phyloP scores from a whole-genome alignment of 2,888 invertebrate genomes.

The Ariolimax columbianus region DNA sequence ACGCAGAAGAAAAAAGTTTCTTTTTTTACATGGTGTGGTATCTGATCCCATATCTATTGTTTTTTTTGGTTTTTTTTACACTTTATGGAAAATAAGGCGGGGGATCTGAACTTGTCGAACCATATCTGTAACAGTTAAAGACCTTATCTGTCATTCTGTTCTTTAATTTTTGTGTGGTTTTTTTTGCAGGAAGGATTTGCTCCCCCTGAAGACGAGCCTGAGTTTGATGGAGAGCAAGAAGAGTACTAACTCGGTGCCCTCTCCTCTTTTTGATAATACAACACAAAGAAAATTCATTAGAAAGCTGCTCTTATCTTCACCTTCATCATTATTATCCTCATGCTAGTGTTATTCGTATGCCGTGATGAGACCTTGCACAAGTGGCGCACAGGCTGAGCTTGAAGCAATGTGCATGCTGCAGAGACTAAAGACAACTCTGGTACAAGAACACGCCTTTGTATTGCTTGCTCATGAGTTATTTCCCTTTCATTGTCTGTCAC shows the following conservation, averaged over 20 bases:
- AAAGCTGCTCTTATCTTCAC: conserved; percentile 30
- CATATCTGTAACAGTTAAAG: too few species aligned
- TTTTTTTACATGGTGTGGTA: too few species aligned
- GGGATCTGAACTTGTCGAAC: too few species aligned
- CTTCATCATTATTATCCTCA: background rate
- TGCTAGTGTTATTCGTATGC: too few species aligned
- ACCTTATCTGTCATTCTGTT: too few species aligned
- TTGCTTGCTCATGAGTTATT: background rate
- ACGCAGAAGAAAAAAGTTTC: too few species aligned
- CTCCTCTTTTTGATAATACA: background rate
- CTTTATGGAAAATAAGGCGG: too few species aligned
- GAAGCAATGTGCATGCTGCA: background rate
- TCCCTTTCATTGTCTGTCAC: background rate
- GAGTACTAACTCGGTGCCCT: conserved; percentile 59
- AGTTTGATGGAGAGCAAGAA: conserved; percentile 64
- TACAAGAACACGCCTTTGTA: background rate
- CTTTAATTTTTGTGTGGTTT: background rate
- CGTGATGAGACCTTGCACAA: background rate
- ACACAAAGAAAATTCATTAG: background rate
- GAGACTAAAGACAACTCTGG: background rate
- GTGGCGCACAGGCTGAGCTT: background rate
- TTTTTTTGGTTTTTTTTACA: too few species aligned
- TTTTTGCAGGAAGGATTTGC: conserved; percentile 94
- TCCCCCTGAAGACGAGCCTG: conserved; percentile 89
- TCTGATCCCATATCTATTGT: too few species aligned